Percentiles rank a stretch among this genome's conserved stretches.
Evolutionary conservation across 2,113 vertebrate genomes (phyloP).

Genomic region (Beaufortia kweichowensis): DNA sequence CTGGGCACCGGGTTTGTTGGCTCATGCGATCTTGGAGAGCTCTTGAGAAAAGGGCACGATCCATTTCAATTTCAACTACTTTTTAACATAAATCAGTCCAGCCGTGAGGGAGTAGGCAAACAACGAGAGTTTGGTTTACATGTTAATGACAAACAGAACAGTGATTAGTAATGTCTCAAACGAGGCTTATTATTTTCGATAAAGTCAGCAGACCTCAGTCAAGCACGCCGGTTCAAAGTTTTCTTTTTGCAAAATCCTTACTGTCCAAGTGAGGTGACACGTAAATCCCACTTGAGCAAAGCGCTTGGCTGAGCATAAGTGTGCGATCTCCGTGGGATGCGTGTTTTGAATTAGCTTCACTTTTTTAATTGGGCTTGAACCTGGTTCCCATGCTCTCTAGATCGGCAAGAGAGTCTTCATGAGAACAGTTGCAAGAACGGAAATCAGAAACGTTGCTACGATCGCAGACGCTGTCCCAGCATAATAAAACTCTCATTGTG

Average conservation of each 20-base stretch:
- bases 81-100: conserved; percentile 3
- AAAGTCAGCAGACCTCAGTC: conserved; percentile 10
- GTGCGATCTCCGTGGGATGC: conserved; percentile 5
- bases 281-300: background rate
- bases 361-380: conserved; percentile 48
- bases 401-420: conserved; percentile 52
- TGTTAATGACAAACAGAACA: conserved; percentile 32
- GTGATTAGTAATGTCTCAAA: background rate
- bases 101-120: background rate
- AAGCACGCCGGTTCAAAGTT: background rate
- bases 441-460: conserved; percentile 61
- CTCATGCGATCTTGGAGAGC: conserved; percentile 1
- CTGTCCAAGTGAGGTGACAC: background rate
- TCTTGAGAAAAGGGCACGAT: conserved; percentile 9
- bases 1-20: background rate
- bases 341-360: conserved; percentile 34
- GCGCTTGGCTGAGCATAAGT: background rate
- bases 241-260: background rate
- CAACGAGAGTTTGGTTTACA: conserved; percentile 18
- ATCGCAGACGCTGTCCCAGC: conserved; percentile 64
- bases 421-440: conserved; percentile 62
- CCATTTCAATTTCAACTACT: background rate
- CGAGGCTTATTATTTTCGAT: conserved; percentile 7
- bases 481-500: conserved; percentile 58
- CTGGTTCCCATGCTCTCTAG: conserved; percentile 35